These are phyloP conservation scores for Cheilosia vernalis DNA, from an alignment of 2,888 invertebrate species.

Conservation along the genomic window DNA sequence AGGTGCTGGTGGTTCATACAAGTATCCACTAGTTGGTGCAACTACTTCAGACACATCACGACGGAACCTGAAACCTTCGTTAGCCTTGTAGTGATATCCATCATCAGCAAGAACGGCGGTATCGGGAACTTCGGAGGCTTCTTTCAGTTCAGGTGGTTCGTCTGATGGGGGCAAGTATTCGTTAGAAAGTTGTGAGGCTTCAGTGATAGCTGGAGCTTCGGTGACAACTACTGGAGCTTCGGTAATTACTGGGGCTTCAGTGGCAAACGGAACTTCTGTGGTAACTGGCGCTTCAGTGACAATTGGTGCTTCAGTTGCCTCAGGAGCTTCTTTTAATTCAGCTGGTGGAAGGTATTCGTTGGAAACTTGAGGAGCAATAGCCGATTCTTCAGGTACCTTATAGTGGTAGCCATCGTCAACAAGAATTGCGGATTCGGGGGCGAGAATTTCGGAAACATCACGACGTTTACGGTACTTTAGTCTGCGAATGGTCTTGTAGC, in stretches of 20 bases:
- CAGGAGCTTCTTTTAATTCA: constrained; percentile 25
- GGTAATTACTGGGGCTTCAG: constrained; percentile 23
- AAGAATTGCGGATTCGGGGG: constrained; percentile 37
- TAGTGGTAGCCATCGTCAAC: constrained; percentile 61
- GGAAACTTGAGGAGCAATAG: constrained; percentile 37
- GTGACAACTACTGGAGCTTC: constrained; percentile 24
- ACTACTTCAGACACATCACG: constrained; percentile 77
- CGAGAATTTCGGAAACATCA: constrained; percentile 51
- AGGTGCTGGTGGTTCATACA: constrained; percentile 68
- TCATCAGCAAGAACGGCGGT: constrained; percentile 72
- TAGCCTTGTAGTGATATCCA: constrained; percentile 65
- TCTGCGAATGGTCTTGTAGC: constrained; percentile 42
- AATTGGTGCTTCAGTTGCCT: constrained; percentile 22
- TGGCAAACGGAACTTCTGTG: background rate
- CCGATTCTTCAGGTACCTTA: constrained; percentile 30
- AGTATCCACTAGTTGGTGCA: constrained; percentile 51
- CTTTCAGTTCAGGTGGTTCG: constrained; percentile 32
- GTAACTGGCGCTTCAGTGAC: constrained; percentile 21
- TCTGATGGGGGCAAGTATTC: constrained; percentile 79
- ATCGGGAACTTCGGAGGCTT: constrained; percentile 66
- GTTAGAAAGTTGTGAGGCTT: constrained; percentile 56
- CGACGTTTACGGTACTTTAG: constrained; percentile 49
- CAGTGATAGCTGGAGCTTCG: constrained; percentile 25
- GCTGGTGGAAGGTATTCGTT: constrained; percentile 76
- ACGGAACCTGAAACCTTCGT: constrained; percentile 70